Conservation (phyloP, 2,888 invertebrate species). For the Cheiracanthium punctorium region DNA sequence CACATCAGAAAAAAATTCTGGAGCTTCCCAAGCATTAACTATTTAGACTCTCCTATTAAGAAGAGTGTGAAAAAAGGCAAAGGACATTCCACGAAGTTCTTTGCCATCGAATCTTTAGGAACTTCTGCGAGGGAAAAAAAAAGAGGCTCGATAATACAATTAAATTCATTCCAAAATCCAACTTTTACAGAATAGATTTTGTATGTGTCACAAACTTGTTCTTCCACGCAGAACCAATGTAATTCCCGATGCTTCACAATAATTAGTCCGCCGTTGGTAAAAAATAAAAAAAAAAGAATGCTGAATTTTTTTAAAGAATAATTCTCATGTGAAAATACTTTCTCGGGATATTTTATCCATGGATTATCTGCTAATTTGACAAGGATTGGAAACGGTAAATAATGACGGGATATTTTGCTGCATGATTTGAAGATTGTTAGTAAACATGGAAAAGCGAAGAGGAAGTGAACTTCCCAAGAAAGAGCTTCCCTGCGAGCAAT, state of each 20-base stretch:
- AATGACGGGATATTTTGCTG: no score
- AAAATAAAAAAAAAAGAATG: neutral
- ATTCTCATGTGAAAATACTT: neutral
- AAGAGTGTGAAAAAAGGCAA: neutral
- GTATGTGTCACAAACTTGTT: neutral
- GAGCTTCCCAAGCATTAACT: neutral
- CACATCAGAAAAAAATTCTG: neutral
- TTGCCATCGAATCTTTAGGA: neutral
- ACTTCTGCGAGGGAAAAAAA: neutral
- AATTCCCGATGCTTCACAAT: neutral
- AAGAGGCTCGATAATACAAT: neutral
- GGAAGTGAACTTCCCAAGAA: no score
- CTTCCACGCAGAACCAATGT: neutral
- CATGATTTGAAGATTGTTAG: no score
- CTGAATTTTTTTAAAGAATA: neutral
- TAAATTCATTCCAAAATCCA: neutral
- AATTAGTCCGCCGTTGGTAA: neutral
- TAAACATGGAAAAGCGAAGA: no score
- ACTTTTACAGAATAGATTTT: neutral
- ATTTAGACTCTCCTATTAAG: neutral
- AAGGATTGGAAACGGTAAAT: no score
- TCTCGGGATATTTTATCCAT: neutral
- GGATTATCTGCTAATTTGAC: neutral
- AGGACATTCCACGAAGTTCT: neutral
- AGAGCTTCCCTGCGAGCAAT: no score